These are phyloP conservation scores for Nomada goodeniana DNA, from an alignment of 2,888 invertebrate species.

Conservation along the genomic window DNA sequence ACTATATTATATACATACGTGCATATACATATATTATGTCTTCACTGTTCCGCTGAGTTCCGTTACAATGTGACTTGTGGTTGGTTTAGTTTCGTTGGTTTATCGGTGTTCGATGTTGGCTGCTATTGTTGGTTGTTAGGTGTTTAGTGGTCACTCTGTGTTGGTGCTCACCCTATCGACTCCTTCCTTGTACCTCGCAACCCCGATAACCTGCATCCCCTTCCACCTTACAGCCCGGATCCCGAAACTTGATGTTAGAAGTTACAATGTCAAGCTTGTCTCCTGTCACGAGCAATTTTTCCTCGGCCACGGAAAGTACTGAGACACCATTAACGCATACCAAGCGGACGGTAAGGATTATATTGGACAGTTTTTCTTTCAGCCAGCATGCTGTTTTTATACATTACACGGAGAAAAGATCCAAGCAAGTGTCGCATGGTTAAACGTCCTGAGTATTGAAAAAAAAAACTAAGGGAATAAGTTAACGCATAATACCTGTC, in stretches of 20 bases:
- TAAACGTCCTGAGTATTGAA: background rate
- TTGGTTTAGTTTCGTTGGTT: slow-evolving; percentile 83
- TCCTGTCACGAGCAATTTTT: slow-evolving; percentile 55
- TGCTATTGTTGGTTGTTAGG: slow-evolving; percentile 84
- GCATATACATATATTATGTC: slow-evolving; percentile 73
- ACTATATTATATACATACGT: slow-evolving; percentile 28
- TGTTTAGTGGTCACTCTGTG: slow-evolving; percentile 83
- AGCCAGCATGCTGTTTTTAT: slow-evolving; percentile 65
- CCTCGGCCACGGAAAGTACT: slow-evolving; percentile 24
- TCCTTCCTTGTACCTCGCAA: slow-evolving; percentile 75
- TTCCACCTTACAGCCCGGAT: slow-evolving; percentile 62
- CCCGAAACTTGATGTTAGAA: slow-evolving; percentile 78
- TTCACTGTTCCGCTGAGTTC: slow-evolving; percentile 81
- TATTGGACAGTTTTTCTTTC: slow-evolving; percentile 47
- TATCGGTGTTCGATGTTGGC: slow-evolving; percentile 83
- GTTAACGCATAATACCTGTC: background rate
- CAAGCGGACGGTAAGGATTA: slow-evolving; percentile 64
- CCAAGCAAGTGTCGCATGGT: slow-evolving; percentile 44
- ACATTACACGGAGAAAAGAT: slow-evolving; percentile 11
- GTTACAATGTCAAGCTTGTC: slow-evolving; percentile 72
- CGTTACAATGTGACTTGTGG: slow-evolving; percentile 82
- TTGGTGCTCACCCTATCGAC: slow-evolving; percentile 77
- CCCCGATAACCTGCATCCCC: slow-evolving; percentile 68
- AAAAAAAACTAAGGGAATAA: background rate
- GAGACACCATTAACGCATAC: slow-evolving; percentile 41